Conservation (phyloP, 2,797 vertebrate species). For the Lerista edwardsae region DNA sequence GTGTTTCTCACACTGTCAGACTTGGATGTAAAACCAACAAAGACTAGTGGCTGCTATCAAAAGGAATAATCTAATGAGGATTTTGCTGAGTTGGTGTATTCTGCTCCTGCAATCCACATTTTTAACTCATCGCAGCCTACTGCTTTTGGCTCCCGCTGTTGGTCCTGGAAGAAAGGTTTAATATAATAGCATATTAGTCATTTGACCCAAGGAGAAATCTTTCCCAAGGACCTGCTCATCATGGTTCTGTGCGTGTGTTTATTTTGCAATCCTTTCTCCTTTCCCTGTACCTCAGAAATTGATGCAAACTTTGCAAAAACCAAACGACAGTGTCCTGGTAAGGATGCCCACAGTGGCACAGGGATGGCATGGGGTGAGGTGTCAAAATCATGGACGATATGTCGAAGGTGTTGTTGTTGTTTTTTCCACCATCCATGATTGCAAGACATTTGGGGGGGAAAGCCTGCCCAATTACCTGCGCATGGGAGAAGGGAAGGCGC, state of each 20-base stretch:
- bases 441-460: conserved; percentile 50
- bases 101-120: conserved; percentile 64
- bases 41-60: not conserved
- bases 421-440: conserved; percentile 21
- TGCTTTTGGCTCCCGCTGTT: conserved; percentile 58
- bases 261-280: conserved; percentile 54
- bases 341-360: conserved; percentile 27
- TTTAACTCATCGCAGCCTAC: conserved; percentile 63
- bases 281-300: conserved; percentile 53
- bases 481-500: conserved; percentile 29
- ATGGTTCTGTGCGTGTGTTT: conserved; percentile 53
- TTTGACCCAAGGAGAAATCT: conserved; percentile 67
- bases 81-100: conserved; percentile 64
- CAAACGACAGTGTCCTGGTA: conserved; percentile 11
- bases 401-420: conserved; percentile 19
- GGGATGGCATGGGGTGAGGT: not conserved
- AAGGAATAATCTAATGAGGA: conserved; percentile 36
- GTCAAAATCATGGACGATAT: conserved; percentile 55
- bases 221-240: conserved; percentile 69
- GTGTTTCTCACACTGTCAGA: too few species aligned
- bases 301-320: conserved; percentile 54
- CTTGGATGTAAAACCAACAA: not conserved
- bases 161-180: conserved; percentile 66
- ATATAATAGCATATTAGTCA: conserved; percentile 76
- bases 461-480: conserved; percentile 21